A percentile compares a stretch with the other conserved stretches of the same genome.
phyloP scores from a whole-genome alignment of 2,113 vertebrate species.

The Eurystomus gularis region DNA sequence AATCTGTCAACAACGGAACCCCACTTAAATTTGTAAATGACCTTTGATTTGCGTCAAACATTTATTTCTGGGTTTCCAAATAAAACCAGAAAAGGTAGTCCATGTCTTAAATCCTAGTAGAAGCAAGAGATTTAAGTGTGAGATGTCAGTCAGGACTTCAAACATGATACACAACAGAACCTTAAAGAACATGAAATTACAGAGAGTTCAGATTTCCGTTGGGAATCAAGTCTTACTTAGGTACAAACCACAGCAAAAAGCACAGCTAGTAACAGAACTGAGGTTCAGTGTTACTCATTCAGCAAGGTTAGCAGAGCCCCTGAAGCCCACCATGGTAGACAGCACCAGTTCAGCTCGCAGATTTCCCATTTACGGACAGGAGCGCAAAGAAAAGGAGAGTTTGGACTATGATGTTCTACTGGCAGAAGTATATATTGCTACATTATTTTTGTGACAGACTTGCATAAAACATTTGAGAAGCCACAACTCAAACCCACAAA shows the following conservation, averaged over 20 bases:
- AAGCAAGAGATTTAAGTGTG: neutral
- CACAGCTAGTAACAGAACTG: neutral
- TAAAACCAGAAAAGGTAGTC: neutral
- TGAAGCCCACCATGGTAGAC: neutral
- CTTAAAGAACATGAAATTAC: neutral
- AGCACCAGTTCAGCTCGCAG: neutral
- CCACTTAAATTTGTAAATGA: neutral
- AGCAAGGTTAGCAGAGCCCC: neutral
- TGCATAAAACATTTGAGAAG: neutral
- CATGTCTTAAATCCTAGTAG: neutral
- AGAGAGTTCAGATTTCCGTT: neutral
- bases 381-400: neutral
- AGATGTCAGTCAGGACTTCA: neutral
- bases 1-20: neutral
- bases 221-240: neutral
- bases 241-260: neutral
- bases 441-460: neutral
- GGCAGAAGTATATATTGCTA: neutral
- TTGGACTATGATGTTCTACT: neutral
- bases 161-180: neutral
- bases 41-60: neutral
- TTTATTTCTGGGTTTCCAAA: neutral
- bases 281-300: neutral
- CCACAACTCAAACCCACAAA: neutral
- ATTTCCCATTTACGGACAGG: neutral